phyloP scores from a whole-genome alignment of 2,113 vertebrate species.

The Leptocoma aspasia region DNA sequence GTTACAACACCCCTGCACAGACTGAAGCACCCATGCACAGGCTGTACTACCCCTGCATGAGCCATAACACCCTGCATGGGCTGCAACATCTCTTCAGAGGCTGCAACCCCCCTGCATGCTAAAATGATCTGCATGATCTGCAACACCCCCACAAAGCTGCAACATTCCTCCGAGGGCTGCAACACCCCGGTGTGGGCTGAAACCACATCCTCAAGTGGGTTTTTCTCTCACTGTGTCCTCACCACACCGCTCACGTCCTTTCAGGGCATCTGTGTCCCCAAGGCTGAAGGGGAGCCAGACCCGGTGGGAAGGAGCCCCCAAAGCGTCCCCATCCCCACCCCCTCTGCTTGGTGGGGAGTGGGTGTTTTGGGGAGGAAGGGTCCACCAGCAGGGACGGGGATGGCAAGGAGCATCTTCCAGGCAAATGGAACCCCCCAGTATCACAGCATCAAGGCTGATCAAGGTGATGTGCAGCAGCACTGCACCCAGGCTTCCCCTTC shows the following conservation, averaged over 20 bases:
- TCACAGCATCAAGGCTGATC: rapidly evolving
- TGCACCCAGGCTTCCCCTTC: background rate
- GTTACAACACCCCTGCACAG: background rate
- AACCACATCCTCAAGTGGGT: background rate
- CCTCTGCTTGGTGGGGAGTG: rapidly evolving
- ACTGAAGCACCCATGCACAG: rapidly evolving
- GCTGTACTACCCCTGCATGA: rapidly evolving
- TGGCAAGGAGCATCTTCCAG: background rate
- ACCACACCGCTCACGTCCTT: background rate
- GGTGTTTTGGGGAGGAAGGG: background rate
- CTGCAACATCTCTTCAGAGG: background rate
- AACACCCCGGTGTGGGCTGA: background rate
- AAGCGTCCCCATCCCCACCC: background rate
- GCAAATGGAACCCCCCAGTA: background rate
- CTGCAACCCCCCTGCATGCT: background rate
- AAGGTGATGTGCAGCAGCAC: rapidly evolving
- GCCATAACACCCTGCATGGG: background rate
- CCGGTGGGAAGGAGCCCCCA: background rate
- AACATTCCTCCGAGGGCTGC: background rate
- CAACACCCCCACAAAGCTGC: background rate
- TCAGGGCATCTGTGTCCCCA: rapidly evolving
- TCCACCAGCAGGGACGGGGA: background rate
- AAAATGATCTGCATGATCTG: background rate
- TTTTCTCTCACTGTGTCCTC: background rate
- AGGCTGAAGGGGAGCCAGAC: background rate